These are phyloP conservation scores for Himalopsyche japonica DNA, from an alignment of 2,888 invertebrate species.

Conservation along the genomic window DNA sequence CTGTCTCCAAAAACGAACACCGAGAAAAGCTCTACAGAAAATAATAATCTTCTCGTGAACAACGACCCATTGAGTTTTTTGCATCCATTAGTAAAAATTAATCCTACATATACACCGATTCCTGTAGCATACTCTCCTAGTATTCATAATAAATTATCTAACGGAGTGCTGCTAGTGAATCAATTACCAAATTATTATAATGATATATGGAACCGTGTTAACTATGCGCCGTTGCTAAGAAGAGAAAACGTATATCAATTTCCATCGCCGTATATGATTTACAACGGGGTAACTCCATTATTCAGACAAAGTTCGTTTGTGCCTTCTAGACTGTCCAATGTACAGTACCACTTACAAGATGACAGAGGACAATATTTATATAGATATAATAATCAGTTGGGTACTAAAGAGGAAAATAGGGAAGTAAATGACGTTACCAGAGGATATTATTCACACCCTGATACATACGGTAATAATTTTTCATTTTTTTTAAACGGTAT, in stretches of 20 bases:
- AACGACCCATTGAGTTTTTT: not conserved
- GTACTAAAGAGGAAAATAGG: slow-evolving; percentile 10
- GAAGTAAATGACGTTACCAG: slow-evolving; percentile 16
- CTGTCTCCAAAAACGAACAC: not conserved
- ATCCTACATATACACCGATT: not conserved
- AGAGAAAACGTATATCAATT: not conserved
- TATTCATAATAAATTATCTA: not conserved
- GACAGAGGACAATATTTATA: slow-evolving; percentile 16
- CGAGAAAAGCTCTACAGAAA: not conserved
- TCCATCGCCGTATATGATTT: not conserved
- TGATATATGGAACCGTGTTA: not conserved
- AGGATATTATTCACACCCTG: slow-evolving; percentile 13
- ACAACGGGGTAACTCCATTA: not conserved
- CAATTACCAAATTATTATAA: not conserved
- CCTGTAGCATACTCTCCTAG: not conserved
- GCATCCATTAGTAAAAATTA: not conserved
- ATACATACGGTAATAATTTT: slow-evolving; percentile 10
- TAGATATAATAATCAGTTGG: slow-evolving; percentile 4
- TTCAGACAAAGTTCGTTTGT: not conserved
- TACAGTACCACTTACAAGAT: slow-evolving; percentile 37
- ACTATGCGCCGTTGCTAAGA: not conserved
- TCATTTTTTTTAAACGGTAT: too few relatives aligned
- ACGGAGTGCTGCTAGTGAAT: not conserved
- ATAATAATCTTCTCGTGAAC: not conserved
- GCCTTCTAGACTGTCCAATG: not conserved